A percentile compares a stretch with the other conserved stretches of the same genome.
These are phyloP conservation scores for Meloidogyne hapla DNA, from an alignment of 1,140 invertebrate genomes.

Conservation along the genomic window DNA sequence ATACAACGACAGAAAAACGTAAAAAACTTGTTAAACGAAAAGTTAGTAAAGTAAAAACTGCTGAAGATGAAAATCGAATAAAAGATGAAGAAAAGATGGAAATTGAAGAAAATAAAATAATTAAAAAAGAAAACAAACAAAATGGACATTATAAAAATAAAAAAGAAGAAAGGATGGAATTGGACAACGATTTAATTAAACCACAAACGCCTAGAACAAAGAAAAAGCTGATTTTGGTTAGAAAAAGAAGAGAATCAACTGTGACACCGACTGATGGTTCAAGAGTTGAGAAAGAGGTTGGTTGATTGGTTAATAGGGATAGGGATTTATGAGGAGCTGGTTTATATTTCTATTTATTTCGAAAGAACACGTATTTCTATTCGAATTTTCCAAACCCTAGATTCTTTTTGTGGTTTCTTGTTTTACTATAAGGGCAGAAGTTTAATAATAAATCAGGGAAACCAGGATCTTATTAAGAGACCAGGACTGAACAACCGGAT, in stretches of 20 bases:
- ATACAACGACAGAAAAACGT: background rate
- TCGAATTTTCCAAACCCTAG: too few species aligned
- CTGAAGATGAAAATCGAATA: background rate
- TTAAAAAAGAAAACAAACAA: background rate
- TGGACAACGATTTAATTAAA: background rate
- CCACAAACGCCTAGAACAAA: background rate
- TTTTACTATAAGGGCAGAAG: too few species aligned
- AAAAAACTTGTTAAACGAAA: background rate
- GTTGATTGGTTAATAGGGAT: too few species aligned
- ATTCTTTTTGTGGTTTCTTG: too few species aligned
- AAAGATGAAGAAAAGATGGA: background rate
- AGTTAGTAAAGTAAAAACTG: background rate
- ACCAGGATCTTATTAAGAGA: too few species aligned
- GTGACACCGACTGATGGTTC: background rate
- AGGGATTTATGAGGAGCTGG: too few species aligned
- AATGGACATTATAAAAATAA: background rate
- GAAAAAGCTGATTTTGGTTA: background rate
- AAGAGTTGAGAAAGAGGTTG: background rate
- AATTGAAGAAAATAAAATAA: background rate
- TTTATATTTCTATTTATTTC: too few species aligned
- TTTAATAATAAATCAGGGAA: too few species aligned
- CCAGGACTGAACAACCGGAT: too few species aligned
- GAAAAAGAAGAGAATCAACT: constrained; percentile 14
- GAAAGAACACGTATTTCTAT: too few species aligned
- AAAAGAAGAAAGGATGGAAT: background rate